A percentile compares a stretch with the other conserved stretches of the same genome.
Conservation (phyloP, 1,140 invertebrate genomes). For the Lucilia sericata region DNA sequence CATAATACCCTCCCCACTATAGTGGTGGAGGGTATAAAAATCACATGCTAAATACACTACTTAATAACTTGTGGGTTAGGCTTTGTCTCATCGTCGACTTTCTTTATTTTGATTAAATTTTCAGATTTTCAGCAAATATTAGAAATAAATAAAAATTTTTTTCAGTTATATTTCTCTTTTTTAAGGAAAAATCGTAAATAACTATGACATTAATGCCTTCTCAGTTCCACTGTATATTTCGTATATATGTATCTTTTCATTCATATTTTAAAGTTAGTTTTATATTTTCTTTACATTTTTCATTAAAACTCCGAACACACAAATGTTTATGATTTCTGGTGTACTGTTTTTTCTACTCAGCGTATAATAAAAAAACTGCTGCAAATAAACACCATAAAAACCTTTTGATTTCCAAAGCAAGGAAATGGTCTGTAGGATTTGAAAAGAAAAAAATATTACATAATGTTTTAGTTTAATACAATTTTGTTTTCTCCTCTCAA, state of each 20-base stretch:
- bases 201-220: background rate
- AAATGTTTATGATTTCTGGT: conserved; percentile 11
- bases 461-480: background rate
- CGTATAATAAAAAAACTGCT: background rate
- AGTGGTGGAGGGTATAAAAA: no score
- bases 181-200: background rate
- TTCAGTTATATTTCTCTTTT: no score
- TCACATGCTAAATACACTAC: no score
- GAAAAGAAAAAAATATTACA: background rate
- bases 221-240: background rate
- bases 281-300: background rate
- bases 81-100: no score
- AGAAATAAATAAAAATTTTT: no score
- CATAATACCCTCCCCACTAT: no score
- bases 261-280: background rate
- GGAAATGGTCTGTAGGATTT: background rate
- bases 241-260: background rate
- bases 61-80: no score
- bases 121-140: no score
- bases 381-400: background rate
- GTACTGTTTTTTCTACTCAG: background rate
- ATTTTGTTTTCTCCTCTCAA: background rate
- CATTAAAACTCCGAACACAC: conserved; percentile 1
- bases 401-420: background rate
- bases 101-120: no score